Evolutionary conservation across 2,888 invertebrate genomes (phyloP).

Genomic region (Ernsta delagoae): DNA sequence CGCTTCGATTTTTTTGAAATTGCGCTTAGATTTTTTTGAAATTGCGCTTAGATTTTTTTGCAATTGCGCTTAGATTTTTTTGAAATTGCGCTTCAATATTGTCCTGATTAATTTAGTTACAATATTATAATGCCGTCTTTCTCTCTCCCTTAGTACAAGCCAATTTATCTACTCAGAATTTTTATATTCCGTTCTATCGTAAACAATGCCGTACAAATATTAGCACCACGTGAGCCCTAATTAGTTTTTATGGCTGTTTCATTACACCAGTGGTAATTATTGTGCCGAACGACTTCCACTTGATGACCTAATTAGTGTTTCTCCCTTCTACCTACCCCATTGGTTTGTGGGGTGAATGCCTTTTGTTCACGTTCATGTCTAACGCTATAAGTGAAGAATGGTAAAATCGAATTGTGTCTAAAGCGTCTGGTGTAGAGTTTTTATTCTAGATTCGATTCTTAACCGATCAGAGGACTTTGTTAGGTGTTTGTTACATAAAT

Average conservation of each 20-base stretch:
- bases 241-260: conserved; percentile 83
- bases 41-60: no score
- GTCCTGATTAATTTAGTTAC: no score
- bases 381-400: neutral
- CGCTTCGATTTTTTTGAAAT: no score
- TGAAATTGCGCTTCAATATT: no score
- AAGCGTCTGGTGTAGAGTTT: no score
- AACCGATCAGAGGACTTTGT: no score
- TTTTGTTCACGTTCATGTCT: conserved; percentile 12
- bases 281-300: conserved; percentile 80
- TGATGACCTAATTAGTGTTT: conserved; percentile 77
- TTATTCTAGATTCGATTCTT: no score
- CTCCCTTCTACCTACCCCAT: conserved; percentile 52
- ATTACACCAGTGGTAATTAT: conserved; percentile 84
- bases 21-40: no score
- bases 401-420: neutral
- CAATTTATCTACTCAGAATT: neutral
- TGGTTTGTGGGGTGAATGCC: conserved; percentile 67
- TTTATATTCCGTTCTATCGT: neutral
- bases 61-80: no score
- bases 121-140: no score
- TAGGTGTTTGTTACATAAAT: no score
- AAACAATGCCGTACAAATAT: conserved; percentile 56
- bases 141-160: no score
- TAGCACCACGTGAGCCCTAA: conserved; percentile 70